phyloP scores from a whole-genome alignment of 2,888 invertebrate genomes.

The Patella depressa region DNA sequence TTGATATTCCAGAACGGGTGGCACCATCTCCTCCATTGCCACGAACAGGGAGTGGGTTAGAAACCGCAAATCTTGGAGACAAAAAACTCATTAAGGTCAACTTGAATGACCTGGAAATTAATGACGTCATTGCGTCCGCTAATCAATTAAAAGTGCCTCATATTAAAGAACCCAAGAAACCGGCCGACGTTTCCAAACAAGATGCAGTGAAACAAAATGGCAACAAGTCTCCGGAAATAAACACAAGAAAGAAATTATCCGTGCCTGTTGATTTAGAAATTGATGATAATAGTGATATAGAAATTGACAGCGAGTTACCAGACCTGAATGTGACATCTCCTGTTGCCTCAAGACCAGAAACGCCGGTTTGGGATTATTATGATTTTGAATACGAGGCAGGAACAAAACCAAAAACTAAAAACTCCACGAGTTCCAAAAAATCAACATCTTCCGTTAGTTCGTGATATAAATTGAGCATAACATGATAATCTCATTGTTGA shows the following conservation, averaged over 20 bases:
- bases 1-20: neutral
- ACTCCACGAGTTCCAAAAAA: neutral
- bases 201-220: too few species aligned
- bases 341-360: slow-evolving; percentile 49
- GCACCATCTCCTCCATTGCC: neutral
- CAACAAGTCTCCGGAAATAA: neutral
- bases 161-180: too few species aligned
- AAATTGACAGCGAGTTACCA: slow-evolving; percentile 13
- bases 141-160: neutral
- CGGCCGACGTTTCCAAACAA: too few species aligned
- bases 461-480: too few species aligned
- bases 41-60: neutral
- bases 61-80: neutral
- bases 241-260: slow-evolving; percentile 4
- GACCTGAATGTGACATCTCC: slow-evolving; percentile 23
- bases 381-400: slow-evolving; percentile 43
- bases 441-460: neutral
- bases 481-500: too few species aligned
- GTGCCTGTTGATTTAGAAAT: slow-evolving; percentile 19
- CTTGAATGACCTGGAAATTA: slow-evolving; percentile 2
- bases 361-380: slow-evolving; percentile 61
- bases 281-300: slow-evolving; percentile 15
- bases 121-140: neutral
- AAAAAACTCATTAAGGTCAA: slow-evolving; percentile 7
- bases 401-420: slow-evolving; percentile 9